Evolutionary conservation across 1,140 invertebrate species (phyloP), one percentile per base, ranked within the genome.

Genomic region (Lucilia sericata): DNA sequence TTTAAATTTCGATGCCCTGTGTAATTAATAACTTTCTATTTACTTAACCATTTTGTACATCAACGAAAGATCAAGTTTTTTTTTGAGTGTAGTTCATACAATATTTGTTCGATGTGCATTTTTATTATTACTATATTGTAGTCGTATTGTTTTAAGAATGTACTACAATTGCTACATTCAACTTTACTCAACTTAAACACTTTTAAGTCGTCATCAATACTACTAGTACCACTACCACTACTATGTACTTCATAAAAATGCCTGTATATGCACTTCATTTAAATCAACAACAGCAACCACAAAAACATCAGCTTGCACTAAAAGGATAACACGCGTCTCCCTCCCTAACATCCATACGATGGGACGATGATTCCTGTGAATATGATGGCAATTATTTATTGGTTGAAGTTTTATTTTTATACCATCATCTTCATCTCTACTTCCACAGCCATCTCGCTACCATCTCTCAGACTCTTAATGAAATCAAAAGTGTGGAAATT

Each of bases 401-500:
- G 42, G 49, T 80, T 19, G 76, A 13, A 21, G 14, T 5, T 60
- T 60, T 60, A n/a, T 60, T 60, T 60, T 17, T n/a, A n/a, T 17
- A 2, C 25, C 25, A 1, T 5, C 55, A 7, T n/a, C 55, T 17
- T n/a, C 55, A 17, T 60, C 55, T 60, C 51, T n/a, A 60, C 13
- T 60, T 60, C 2, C 51, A 60, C 2, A 3, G 25, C 25, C 25
- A 30, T 2, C 5, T 30, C 25, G 25, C 25, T 1, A 4, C 17
- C n/a, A 9, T 21, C 1, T 70, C 65, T 21, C 4, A 7, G 8
- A 3, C 65, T 14, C 42, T 21, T 80, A 80, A 80, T 80, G 76
- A 80, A 80, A 80, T 80, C 76, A 51, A 80, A 80, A 80, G 76
- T 80, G 76, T 80, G 76, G 76, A 80, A 80, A 80, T 80, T 80